Percentiles rank a stretch among this genome's conserved stretches.
Conservation (phyloP, 2,888 invertebrate genomes). For the Pseudococcus jackbeardsleyi region DNA sequence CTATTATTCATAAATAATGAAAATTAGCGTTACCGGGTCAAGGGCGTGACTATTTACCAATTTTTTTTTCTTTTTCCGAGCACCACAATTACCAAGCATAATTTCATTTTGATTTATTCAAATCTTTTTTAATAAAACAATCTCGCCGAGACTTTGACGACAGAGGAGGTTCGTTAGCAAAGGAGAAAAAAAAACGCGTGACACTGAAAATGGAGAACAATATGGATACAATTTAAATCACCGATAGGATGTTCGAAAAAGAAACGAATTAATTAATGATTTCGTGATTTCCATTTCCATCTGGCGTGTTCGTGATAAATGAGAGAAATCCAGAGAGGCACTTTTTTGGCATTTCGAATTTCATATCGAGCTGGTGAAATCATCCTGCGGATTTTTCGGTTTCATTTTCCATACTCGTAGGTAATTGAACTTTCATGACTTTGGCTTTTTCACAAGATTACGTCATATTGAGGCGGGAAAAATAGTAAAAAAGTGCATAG, state of each 20-base stretch:
- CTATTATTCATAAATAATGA: slow-evolving; percentile 52
- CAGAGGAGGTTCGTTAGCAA: background rate
- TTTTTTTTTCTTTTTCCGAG: slow-evolving; percentile 3
- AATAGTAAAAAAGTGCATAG: slow-evolving; percentile 11
- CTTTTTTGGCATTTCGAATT: background rate
- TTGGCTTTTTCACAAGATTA: background rate
- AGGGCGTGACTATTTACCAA: slow-evolving; percentile 46
- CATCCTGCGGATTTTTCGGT: background rate
- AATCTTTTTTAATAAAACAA: slow-evolving; percentile 25
- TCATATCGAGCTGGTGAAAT: background rate
- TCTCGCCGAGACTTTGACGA: slow-evolving; percentile 1
- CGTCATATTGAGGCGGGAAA: background rate
- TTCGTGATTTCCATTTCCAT: background rate
- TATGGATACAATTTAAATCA: slow-evolving; percentile 37
- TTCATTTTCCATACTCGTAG: background rate
- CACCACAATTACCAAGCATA: slow-evolving; percentile 32
- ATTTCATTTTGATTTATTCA: slow-evolving; percentile 45
- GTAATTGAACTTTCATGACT: slow-evolving; percentile 30
- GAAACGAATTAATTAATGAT: slow-evolving; percentile 23
- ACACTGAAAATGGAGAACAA: background rate
- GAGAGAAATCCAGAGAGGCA: background rate
- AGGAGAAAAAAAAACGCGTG: background rate
- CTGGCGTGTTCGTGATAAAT: background rate
- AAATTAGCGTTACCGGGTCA: slow-evolving; percentile 54
- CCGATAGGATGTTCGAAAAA: slow-evolving; percentile 45